These are phyloP conservation scores for Dendrocincla tyrannina DNA, from an alignment of 2,797 vertebrate species.

Conservation along the genomic window DNA sequence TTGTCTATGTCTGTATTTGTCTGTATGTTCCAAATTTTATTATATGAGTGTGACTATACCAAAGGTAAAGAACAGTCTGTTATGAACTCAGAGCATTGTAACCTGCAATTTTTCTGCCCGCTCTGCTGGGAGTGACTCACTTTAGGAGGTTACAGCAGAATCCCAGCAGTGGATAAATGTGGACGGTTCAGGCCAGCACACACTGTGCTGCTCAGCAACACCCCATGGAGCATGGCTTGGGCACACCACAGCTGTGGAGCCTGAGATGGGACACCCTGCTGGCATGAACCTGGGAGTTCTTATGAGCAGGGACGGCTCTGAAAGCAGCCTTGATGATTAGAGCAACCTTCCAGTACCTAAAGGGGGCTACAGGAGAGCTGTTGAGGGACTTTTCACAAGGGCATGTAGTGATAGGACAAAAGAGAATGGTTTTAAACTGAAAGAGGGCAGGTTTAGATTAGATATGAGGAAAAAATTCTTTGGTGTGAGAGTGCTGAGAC, in stretches of 20 bases:
- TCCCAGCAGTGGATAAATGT: neutral
- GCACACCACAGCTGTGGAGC: too few relatives aligned
- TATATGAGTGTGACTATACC: neutral
- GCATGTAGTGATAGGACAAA: rapidly evolving
- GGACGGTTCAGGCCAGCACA: rapidly evolving
- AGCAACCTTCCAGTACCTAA: neutral
- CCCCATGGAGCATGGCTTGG: neutral
- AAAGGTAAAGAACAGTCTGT: neutral
- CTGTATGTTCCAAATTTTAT: neutral
- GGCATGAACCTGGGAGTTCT: too few relatives aligned
- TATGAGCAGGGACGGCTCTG: neutral
- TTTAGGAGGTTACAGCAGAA: neutral
- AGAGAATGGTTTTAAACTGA: neutral
- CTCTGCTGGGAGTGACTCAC: neutral
- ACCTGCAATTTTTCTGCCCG: neutral
- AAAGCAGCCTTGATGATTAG: neutral
- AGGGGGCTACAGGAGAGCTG: neutral
- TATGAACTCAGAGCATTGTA: neutral
- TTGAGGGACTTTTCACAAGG: neutral
- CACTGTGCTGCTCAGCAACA: neutral
- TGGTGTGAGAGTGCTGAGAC: neutral
- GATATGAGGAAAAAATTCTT: neutral
- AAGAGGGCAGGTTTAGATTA: neutral
- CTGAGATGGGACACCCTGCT: neutral
- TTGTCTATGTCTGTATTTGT: neutral